Evolutionary conservation across 2,888 invertebrate species (phyloP).

Genomic region (Mycalesis mineus): DNA sequence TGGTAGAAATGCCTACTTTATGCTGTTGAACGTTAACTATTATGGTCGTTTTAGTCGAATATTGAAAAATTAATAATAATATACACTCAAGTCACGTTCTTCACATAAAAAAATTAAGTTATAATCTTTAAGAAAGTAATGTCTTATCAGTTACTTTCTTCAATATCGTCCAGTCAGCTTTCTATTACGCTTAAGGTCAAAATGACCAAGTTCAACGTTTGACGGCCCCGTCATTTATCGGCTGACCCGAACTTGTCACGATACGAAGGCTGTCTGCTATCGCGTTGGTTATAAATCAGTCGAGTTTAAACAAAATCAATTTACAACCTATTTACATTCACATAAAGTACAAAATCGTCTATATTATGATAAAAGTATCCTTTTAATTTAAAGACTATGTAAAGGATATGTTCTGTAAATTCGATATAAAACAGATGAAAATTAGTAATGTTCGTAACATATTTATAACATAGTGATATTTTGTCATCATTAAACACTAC

Average conservation of each 20-base stretch:
- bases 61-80: too few relatives aligned
- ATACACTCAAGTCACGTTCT: too few relatives aligned
- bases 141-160: conserved; percentile 5
- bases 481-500: conserved; percentile 1
- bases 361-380: neutral
- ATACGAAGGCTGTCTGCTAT: conserved; percentile 31
- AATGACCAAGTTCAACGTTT: conserved; percentile 16
- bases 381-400: neutral
- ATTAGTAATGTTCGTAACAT: neutral
- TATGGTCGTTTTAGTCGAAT: too few relatives aligned
- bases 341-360: conserved; percentile 13
- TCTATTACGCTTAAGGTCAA: conserved; percentile 19
- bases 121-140: neutral
- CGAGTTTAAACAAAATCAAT: neutral
- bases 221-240: conserved; percentile 21
- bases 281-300: conserved; percentile 26
- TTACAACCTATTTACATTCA: conserved; percentile 1
- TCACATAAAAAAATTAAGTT: neutral
- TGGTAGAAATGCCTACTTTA: too few relatives aligned
- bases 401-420: neutral
- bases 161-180: conserved; percentile 8
- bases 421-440: conserved; percentile 13
- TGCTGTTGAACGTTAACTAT: too few relatives aligned
- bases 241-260: conserved; percentile 29
- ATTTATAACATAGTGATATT: conserved; percentile 3